A percentile compares a stretch with the other conserved stretches of the same genome.
These are phyloP conservation scores for Dendrolimus punctatus DNA, from an alignment of 1,140 invertebrate genomes.

Conservation along the genomic window DNA sequence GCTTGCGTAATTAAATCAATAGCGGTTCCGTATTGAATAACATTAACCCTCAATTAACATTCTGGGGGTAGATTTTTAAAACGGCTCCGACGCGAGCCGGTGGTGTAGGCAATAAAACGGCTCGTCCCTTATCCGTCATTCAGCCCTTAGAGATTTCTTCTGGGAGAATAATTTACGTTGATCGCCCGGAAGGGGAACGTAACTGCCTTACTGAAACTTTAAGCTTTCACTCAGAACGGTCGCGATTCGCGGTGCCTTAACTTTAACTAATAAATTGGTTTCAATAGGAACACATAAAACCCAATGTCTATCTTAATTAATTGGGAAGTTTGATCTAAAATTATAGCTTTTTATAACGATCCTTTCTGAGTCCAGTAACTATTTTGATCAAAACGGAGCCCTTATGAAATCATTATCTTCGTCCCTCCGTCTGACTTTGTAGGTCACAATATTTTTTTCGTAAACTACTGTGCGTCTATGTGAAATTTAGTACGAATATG, in stretches of 20 bases:
- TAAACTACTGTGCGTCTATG: too few relatives aligned
- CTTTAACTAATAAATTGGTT: constrained; percentile 57
- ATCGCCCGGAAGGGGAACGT: constrained; percentile 60
- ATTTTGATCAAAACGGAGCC: too few relatives aligned
- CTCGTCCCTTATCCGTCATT: constrained; percentile 67
- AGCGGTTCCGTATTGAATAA: constrained; percentile 48
- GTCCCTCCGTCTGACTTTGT: too few relatives aligned
- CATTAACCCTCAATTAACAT: constrained; percentile 62
- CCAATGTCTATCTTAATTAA: neutral
- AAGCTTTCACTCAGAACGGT: constrained; percentile 60
- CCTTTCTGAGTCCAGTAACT: too few relatives aligned
- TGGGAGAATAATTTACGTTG: constrained; percentile 45
- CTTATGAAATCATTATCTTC: too few relatives aligned
- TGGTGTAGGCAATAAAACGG: constrained; percentile 55
- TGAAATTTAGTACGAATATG: too few relatives aligned
- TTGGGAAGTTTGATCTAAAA: too few relatives aligned
- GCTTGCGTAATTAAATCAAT: constrained; percentile 46
- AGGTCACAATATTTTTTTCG: too few relatives aligned
- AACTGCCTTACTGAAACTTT: constrained; percentile 66
- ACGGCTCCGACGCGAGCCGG: constrained; percentile 44
- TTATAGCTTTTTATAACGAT: too few relatives aligned
- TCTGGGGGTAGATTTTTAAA: constrained; percentile 52
- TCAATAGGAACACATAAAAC: constrained; percentile 38
- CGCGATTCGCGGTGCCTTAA: constrained; percentile 55
- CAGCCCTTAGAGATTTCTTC: constrained; percentile 58